Percentiles rank a stretch among this genome's conserved stretches.
These are phyloP conservation scores for Oophaga pumilio DNA, from an alignment of 2,113 vertebrate genomes.

Conservation along the genomic window DNA sequence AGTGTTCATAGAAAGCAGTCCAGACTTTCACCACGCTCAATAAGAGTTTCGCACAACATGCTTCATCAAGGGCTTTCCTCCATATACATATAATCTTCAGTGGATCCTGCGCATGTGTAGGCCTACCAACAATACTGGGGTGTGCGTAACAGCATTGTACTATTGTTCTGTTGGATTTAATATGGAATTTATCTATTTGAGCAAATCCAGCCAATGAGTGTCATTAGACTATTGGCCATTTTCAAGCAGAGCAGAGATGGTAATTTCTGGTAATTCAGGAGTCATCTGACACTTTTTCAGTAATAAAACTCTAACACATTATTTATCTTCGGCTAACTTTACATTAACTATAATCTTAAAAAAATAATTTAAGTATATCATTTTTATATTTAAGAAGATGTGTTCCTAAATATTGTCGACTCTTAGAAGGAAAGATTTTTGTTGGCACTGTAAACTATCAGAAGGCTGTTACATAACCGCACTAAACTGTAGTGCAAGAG, in stretches of 20 bases:
- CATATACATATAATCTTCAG: not conserved
- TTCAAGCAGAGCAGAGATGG: no score
- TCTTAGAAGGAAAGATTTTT: not conserved
- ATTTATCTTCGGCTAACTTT: no score
- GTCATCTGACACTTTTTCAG: not conserved
- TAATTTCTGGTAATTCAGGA: no score
- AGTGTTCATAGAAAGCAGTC: no score
- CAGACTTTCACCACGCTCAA: no score
- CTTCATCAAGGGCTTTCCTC: no score
- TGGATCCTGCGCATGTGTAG: not conserved
- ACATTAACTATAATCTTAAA: no score
- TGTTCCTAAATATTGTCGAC: not conserved
- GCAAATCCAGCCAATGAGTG: not conserved
- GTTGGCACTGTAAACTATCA: slow-evolving; percentile 9
- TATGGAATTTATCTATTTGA: not conserved
- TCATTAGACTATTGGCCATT: no score
- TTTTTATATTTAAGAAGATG: not conserved
- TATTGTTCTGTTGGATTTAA: not conserved
- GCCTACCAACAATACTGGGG: not conserved
- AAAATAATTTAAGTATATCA: no score
- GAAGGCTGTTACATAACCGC: slow-evolving; percentile 31
- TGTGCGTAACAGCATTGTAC: not conserved
- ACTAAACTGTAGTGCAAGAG: slow-evolving; percentile 17
- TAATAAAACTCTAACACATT: not conserved
- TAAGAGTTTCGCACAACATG: no score